Conservation (phyloP, 2,113 vertebrate genomes). For the Sitta europaea region DNA sequence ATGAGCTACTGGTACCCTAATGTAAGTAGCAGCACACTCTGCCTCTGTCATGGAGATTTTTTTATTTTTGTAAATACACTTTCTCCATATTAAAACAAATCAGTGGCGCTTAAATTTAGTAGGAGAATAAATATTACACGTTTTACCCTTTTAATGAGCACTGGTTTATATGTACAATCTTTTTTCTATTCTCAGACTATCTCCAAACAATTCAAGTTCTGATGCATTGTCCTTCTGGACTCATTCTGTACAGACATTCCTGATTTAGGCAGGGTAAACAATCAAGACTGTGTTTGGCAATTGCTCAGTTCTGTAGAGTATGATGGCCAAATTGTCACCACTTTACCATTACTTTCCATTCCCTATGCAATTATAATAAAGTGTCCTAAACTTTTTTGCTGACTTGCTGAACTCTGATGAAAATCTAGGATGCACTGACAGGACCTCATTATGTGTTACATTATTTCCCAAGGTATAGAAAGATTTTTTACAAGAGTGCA, state of each 20-base stretch:
- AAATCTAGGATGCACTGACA: constrained; percentile 9
- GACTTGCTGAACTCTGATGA: constrained; percentile 29
- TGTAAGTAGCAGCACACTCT: not conserved
- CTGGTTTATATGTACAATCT: not conserved
- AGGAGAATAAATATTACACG: not conserved
- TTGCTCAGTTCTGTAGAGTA: not conserved
- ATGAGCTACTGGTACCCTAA: not conserved
- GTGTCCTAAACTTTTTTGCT: constrained; percentile 32
- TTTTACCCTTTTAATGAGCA: not conserved
- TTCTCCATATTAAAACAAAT: not conserved
- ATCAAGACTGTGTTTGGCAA: constrained; percentile 50
- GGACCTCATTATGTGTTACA: not conserved
- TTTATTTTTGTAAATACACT: not conserved
- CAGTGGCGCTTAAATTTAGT: not conserved
- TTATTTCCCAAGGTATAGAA: constrained; percentile 11
- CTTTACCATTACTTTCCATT: constrained; percentile 10
- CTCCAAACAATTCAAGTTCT: not conserved
- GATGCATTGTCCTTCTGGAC: not conserved
- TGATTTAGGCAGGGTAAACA: constrained; percentile 30
- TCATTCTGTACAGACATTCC: not conserved
- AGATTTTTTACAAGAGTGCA: not conserved
- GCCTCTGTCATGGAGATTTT: not conserved
- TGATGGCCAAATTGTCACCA: constrained; percentile 25
- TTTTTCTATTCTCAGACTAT: not conserved
- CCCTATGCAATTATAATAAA: not conserved